These are phyloP conservation scores for Cotesia glomerata DNA, from an alignment of 1,140 invertebrate species.

Conservation along the genomic window DNA sequence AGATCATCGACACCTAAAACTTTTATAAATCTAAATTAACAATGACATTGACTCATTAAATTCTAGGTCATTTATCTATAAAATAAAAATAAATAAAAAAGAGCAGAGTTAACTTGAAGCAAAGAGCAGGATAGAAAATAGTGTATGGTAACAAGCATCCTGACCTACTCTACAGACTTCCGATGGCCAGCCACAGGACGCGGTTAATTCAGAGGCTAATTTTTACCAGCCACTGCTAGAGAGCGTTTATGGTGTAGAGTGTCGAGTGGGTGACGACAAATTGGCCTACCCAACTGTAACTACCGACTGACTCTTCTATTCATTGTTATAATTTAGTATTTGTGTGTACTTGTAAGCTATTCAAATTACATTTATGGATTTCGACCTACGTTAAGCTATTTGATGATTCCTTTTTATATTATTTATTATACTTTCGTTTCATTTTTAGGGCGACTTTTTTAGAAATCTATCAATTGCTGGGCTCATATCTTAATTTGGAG, in stretches of 20 bases:
- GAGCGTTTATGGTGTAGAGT: background rate
- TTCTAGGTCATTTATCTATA: background rate
- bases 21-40: background rate
- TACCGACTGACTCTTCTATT: background rate
- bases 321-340: background rate
- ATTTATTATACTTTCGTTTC: no score
- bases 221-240: background rate
- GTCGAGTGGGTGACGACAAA: conserved; percentile 3
- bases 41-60: background rate
- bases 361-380: background rate
- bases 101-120: background rate
- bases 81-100: no score
- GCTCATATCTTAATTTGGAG: no score
- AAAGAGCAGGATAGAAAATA: background rate
- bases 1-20: no score
- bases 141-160: conserved; percentile 8
- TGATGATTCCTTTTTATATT: no score
- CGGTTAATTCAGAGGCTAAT: conserved; percentile 17
- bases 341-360: background rate
- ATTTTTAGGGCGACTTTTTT: no score
- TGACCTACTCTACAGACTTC: conserved; percentile 19
- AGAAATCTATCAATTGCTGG: no score
- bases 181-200: background rate
- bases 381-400: no score
- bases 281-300: background rate